Evolutionary conservation across 2,113 vertebrate genomes (phyloP).

Genomic region (Labrus mixtus): DNA sequence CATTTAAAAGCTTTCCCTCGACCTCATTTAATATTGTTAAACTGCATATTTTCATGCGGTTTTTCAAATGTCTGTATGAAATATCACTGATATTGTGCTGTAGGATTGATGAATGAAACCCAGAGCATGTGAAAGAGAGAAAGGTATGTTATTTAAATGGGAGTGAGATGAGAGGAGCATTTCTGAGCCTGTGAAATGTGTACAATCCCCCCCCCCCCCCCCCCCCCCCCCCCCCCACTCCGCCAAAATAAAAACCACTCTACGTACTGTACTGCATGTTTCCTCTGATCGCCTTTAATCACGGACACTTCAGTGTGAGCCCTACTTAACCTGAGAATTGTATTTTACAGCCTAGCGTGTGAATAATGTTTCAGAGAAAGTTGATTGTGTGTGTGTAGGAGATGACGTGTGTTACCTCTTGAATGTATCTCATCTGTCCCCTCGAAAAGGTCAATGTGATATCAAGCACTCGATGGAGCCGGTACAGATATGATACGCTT

Average conservation of each 20-base stretch:
- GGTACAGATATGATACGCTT: conserved; percentile 43
- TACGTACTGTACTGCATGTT: conserved; percentile 70
- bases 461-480: conserved; percentile 10
- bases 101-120: conserved; percentile 6
- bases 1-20: conserved; percentile 24
- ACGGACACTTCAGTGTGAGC: conserved; percentile 60
- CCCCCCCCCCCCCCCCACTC: neutral
- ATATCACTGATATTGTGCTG: neutral
- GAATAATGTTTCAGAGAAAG: conserved; percentile 45
- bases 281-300: conserved; percentile 58
- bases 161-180: conserved; percentile 34
- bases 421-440: conserved; percentile 71
- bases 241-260: conserved; percentile 49
- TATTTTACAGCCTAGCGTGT: conserved; percentile 53
- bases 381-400: conserved; percentile 27
- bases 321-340: conserved; percentile 44
- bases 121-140: conserved; percentile 51
- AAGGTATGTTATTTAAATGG: conserved; percentile 44
- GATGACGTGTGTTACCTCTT: conserved; percentile 60
- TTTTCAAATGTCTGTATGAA: conserved; percentile 15
- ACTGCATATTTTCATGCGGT: conserved; percentile 45
- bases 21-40: conserved; percentile 18
- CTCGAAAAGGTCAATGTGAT: conserved; percentile 41
- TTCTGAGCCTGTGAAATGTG: conserved; percentile 58
- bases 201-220: neutral